A percentile compares a stretch with the other conserved stretches of the same genome.
Conservation (phyloP, 2,888 invertebrate species). For the Sceliomorpha sp. region DNA sequence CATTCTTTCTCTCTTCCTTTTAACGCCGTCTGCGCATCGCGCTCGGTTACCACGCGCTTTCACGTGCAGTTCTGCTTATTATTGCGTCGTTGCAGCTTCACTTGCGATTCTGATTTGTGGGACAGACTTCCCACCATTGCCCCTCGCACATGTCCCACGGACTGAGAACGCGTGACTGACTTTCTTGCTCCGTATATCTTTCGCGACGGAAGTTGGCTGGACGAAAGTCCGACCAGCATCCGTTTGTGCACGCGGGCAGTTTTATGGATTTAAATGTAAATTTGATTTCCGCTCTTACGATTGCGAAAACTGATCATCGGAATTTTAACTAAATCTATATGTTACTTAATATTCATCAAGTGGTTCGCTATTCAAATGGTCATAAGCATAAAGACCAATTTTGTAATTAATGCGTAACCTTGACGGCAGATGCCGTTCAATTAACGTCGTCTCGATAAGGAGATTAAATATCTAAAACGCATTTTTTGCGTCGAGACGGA, state of each 20-base stretch:
- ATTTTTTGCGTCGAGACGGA: too few species aligned
- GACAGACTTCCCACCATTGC: too few species aligned
- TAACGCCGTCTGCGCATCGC: constrained; percentile 7
- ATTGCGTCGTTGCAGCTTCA: constrained; percentile 10
- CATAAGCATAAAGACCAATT: too few species aligned
- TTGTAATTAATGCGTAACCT: too few species aligned
- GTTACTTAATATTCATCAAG: neutral
- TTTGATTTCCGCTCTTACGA: neutral
- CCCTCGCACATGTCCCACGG: too few species aligned
- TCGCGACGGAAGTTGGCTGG: neutral
- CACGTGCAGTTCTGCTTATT: constrained; percentile 24
- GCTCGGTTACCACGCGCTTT: constrained; percentile 9
- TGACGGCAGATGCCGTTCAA: too few species aligned
- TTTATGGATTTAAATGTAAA: too few species aligned
- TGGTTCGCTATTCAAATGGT: neutral
- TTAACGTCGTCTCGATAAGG: neutral
- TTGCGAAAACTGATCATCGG: too few species aligned
- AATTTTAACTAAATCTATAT: neutral
- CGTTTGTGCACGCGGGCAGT: neutral
- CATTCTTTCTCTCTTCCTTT: constrained; percentile 14
- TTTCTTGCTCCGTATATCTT: too few species aligned
- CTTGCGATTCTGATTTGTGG: neutral
- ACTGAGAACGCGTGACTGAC: too few species aligned
- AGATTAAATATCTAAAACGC: too few species aligned
- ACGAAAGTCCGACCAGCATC: neutral